These are phyloP conservation scores for Micrasema minimum DNA, from an alignment of 1,140 invertebrate genomes.

Conservation along the genomic window DNA sequence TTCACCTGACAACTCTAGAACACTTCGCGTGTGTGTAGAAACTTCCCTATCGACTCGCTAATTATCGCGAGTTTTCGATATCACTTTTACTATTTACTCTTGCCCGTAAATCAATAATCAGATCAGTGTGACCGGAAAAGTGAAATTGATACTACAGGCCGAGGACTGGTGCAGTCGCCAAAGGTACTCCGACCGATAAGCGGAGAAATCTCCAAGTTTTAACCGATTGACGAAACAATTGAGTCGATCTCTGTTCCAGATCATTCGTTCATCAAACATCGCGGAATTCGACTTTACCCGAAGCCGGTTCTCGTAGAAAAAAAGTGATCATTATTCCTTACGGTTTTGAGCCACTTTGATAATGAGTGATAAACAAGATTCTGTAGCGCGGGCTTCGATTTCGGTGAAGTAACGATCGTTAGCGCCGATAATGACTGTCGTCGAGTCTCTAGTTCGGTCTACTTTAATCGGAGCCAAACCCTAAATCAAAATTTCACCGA, in stretches of 20 bases:
- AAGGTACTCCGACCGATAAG: too few relatives aligned
- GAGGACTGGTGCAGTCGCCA: not conserved
- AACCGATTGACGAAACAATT: not conserved
- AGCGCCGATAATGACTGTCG: not conserved
- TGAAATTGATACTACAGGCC: conserved; percentile 12
- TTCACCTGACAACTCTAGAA: not conserved
- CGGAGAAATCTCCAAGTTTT: conserved; percentile 16
- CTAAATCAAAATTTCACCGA: conserved; percentile 19
- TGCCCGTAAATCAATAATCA: not conserved
- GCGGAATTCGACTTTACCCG: conserved; percentile 6
- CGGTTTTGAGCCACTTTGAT: conserved; percentile 13
- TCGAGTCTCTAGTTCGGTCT: conserved; percentile 8
- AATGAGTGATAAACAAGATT: conserved; percentile 18
- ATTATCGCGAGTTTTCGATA: conserved; percentile 7
- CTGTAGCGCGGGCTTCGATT: not conserved
- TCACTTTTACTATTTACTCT: conserved; percentile 15
- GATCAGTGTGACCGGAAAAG: conserved; percentile 16
- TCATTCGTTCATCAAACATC: conserved; percentile 17
- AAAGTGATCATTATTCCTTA: conserved; percentile 1
- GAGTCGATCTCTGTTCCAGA: conserved; percentile 7
- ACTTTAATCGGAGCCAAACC: not conserved
- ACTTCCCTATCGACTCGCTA: not conserved
- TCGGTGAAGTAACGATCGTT: conserved; percentile 12
- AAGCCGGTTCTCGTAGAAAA: conserved; percentile 15
- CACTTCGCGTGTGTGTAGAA: not conserved